Conservation (phyloP, 2,113 vertebrate genomes). For the Bombycilla garrulus region DNA sequence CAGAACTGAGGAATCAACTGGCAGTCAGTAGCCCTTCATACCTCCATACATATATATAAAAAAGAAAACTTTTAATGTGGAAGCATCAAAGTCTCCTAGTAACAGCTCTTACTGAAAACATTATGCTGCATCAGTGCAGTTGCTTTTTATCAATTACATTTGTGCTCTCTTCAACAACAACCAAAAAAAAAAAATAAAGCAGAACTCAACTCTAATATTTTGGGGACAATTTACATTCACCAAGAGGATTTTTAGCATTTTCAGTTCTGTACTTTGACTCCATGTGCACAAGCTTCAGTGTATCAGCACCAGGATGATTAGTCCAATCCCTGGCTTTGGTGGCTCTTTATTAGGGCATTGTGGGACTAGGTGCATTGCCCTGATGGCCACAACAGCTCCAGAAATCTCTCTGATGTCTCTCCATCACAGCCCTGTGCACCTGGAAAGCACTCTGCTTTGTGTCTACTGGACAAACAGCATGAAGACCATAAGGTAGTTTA, state of each 20-base stretch:
- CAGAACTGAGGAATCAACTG: background rate
- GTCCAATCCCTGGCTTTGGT: background rate
- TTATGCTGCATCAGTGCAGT: too few relatives aligned
- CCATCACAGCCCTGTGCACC: background rate
- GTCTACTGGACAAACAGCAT: background rate
- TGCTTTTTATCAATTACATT: background rate
- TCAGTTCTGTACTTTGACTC: background rate
- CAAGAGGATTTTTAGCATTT: background rate
- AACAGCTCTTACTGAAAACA: background rate
- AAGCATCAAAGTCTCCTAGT: background rate
- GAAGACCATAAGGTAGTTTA: background rate
- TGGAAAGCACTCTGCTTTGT: background rate
- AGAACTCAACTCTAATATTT: background rate
- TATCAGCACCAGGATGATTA: background rate
- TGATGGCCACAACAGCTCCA: background rate
- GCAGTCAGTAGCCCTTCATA: background rate
- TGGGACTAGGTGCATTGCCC: background rate
- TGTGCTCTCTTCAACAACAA: background rate
- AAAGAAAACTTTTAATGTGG: background rate
- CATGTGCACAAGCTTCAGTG: fast-evolving
- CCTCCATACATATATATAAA: background rate
- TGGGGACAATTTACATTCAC: background rate
- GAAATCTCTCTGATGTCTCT: background rate
- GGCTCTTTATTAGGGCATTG: background rate
- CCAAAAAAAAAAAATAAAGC: background rate